Conservation (phyloP, 2,113 vertebrate genomes). For the Crotalus tigris region DNA sequence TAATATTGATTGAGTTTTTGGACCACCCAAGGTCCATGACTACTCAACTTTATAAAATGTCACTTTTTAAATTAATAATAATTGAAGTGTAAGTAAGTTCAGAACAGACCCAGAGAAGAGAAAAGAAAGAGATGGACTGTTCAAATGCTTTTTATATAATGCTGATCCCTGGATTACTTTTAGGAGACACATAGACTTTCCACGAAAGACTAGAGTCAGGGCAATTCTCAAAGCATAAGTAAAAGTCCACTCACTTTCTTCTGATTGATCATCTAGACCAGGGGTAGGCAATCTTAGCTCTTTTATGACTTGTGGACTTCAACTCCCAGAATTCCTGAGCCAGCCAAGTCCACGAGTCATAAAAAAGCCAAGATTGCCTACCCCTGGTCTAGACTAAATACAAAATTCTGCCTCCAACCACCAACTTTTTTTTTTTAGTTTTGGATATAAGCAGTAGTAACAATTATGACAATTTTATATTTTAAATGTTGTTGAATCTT, state of each 20-base stretch:
- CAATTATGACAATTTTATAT: neutral
- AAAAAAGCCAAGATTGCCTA: too few species aligned
- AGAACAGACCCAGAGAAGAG: neutral
- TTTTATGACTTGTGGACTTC: too few species aligned
- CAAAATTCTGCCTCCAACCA: neutral
- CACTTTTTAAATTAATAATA: neutral
- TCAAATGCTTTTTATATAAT: neutral
- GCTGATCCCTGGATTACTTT: neutral
- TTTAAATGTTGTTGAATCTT: neutral
- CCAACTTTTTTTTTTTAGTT: neutral
- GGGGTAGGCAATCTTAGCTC: too few species aligned
- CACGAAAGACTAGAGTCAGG: neutral
- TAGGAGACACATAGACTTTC: neutral
- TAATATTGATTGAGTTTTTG: neutral
- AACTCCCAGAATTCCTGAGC: too few species aligned
- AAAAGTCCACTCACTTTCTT: neutral
- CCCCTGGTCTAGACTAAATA: neutral
- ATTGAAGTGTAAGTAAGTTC: neutral
- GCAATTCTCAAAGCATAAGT: neutral
- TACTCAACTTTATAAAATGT: neutral
- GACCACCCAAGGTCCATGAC: neutral
- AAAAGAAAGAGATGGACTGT: neutral
- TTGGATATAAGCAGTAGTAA: neutral
- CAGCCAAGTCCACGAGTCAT: too few species aligned
- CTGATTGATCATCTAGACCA: neutral